Evolutionary conservation across 2,113 vertebrate species (phyloP).

Genomic region (Prionailurus bengalensis): DNA sequence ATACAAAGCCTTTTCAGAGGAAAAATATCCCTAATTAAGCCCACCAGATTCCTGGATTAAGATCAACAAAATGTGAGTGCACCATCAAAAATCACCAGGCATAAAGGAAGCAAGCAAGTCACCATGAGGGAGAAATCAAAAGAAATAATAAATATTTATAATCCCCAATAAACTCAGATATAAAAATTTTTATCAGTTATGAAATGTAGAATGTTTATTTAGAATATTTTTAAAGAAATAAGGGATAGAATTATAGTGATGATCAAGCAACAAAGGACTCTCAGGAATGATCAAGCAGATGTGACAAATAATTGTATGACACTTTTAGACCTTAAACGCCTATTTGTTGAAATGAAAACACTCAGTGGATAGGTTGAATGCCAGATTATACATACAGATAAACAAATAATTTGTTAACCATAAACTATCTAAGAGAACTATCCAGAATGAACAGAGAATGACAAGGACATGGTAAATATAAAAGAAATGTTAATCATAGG

Average conservation of each 20-base stretch:
- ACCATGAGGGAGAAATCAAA: not conserved
- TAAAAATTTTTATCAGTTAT: not conserved
- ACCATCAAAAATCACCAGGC: not conserved
- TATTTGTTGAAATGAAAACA: slow-evolving; percentile 24
- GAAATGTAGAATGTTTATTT: slow-evolving; percentile 6
- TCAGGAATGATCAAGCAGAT: not conserved
- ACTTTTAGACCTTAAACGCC: not conserved
- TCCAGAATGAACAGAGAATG: slow-evolving; percentile 7
- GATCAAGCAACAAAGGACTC: not conserved
- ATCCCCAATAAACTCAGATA: not conserved
- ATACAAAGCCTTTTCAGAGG: not conserved
- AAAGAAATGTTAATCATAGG: not conserved
- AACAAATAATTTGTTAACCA: not conserved
- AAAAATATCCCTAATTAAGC: not conserved
- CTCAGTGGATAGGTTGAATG: not conserved
- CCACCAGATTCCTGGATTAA: not conserved
- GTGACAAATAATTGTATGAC: not conserved
- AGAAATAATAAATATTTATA: slow-evolving; percentile 32
- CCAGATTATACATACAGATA: not conserved
- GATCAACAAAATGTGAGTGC: not conserved
- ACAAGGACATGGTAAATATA: not conserved
- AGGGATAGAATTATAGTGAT: not conserved
- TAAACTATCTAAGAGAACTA: slow-evolving; percentile 33
- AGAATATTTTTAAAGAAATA: not conserved
- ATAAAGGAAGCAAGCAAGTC: slow-evolving; percentile 32